Percentiles rank a stretch among this genome's conserved stretches.
These are phyloP conservation scores for Choristoneura rosaceana DNA, from an alignment of 2,888 invertebrate species.

Conservation along the genomic window DNA sequence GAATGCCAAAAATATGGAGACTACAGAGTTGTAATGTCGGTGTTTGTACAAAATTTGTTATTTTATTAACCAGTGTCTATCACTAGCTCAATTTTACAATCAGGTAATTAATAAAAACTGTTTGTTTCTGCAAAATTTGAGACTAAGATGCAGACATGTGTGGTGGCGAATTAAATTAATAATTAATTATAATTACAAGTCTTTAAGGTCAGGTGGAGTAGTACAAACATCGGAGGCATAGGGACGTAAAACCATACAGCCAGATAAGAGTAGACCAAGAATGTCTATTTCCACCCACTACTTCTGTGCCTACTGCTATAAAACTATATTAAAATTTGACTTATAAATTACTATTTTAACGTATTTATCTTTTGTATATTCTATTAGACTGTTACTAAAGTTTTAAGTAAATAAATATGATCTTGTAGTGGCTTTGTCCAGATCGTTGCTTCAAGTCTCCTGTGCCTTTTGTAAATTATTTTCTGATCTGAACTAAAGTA, in stretches of 20 bases:
- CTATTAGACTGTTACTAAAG: background rate
- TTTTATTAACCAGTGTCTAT: background rate
- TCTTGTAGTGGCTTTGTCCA: background rate
- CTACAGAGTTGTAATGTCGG: conserved; percentile 88
- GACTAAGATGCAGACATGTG: background rate
- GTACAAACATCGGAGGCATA: background rate
- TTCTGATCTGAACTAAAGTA: background rate
- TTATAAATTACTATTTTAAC: background rate
- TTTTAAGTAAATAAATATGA: background rate
- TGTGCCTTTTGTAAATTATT: conserved; percentile 37
- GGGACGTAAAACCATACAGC: background rate
- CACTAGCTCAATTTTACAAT: background rate
- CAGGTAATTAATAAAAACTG: background rate
- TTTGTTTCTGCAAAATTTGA: no score
- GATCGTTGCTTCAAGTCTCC: background rate
- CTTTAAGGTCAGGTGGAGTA: background rate
- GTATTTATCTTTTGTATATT: conserved; percentile 5
- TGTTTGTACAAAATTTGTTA: background rate
- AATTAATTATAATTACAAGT: background rate
- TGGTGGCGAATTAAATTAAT: no score
- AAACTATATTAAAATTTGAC: background rate
- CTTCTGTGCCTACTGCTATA: background rate
- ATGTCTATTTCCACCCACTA: background rate
- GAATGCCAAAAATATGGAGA: conserved; percentile 91
- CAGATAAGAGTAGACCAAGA: no score